Base-by-base conservation (phyloP, 2,797 vertebrate genomes). In the Syngnathus acus region DNA sequence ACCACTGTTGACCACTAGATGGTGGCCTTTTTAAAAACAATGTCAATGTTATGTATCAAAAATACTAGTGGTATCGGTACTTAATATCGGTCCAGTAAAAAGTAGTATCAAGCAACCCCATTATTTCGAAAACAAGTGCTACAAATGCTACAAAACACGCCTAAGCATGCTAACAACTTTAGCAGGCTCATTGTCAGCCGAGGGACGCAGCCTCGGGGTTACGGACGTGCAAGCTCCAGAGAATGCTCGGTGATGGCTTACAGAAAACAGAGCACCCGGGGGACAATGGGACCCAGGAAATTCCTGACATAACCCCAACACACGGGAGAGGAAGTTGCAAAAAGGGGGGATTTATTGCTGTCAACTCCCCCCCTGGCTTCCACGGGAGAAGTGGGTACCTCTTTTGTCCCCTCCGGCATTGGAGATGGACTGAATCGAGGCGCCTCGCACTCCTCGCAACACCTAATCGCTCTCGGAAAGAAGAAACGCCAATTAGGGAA, bases 261-360 rank as follows among this genome's bases (percentile, higher is more conserved):
- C 89, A 88, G 88, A 87, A 89, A 89, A 88, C 88, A 88, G 87
- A 88, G 81, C 78, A 84, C 79, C 65, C 42, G 75, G 75, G 75
- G 79, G 81, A 86, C 88, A 89, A 91, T 88, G 73, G 84, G 86
- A 85, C 80, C 73, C 78, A 76, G 87, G 89, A 89, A 85, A 90
- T 91, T 91, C 89, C 89, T 89, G 86, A 88, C 87, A 89, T 91
- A 89, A 90, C 89, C 89, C 85, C 84, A 84, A 83, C 87, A 90
- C 89, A 87, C 87, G 82, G 75, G 83, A 86, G 86, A 89, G 86
- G 87, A 90, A 87, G 85, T 86, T 74, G 83, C 32, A 86, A 75
- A 72, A 75, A 79, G 83, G 84, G 81, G 83, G 84, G 86, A 82
- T 88, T 91, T 90, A 90, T 91, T 89, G 88, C 88, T 89, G 89